Conservation (phyloP, 2,888 invertebrate genomes). For the Drosophila mettleri region DNA sequence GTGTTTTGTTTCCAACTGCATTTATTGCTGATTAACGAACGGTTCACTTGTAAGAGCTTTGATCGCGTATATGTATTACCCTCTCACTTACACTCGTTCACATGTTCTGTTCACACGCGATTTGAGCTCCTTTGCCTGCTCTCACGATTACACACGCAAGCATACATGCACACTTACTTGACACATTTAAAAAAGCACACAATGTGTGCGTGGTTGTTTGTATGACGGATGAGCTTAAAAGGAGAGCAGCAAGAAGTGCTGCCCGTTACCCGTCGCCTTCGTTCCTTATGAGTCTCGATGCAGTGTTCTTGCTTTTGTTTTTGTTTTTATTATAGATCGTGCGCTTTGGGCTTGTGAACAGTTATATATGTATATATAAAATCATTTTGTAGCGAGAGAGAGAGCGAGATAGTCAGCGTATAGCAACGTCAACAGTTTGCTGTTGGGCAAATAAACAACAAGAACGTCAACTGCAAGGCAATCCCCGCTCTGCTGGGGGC, state of each 20-base stretch:
- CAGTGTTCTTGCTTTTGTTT: slow-evolving; percentile 40
- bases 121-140: slow-evolving; percentile 48
- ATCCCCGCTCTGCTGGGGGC: slow-evolving; percentile 66
- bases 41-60: slow-evolving; percentile 40
- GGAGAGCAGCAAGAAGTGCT: slow-evolving; percentile 46
- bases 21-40: slow-evolving; percentile 70
- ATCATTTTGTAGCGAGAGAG: slow-evolving; percentile 30
- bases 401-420: slow-evolving; percentile 36
- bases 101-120: slow-evolving; percentile 52
- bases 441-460: slow-evolving; percentile 66
- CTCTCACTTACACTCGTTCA: slow-evolving; percentile 41
- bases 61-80: slow-evolving; percentile 15
- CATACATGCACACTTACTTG: slow-evolving; percentile 41
- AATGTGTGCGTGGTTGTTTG: neutral
- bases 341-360: slow-evolving; percentile 68
- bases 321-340: slow-evolving; percentile 58
- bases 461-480: slow-evolving; percentile 40
- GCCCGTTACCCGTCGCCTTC: slow-evolving; percentile 6
- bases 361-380: no score
- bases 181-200: slow-evolving; percentile 57
- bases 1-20: slow-evolving; percentile 57
- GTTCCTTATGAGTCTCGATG: slow-evolving; percentile 35
- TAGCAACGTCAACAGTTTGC: slow-evolving; percentile 75
- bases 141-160: slow-evolving; percentile 33
- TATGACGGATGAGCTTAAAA: slow-evolving; percentile 35